Evolutionary conservation across 1,140 invertebrate species (phyloP), one percentile per base, ranked within the genome.

Genomic region (Ceratoteleas bidentatus): DNA sequence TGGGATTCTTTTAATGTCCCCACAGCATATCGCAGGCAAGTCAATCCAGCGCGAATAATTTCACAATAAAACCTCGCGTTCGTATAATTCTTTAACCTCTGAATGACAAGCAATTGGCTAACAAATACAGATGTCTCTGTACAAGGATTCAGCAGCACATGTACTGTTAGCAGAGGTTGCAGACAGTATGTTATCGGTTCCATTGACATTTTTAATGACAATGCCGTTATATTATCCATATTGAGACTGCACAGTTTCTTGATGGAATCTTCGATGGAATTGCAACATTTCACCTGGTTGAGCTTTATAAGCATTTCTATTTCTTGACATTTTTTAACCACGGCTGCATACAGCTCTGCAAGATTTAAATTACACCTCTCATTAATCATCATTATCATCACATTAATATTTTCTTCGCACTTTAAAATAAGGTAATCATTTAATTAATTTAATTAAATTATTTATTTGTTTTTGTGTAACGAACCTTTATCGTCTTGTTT

Each of bases 11-110:
- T 95, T 11, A 93, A 91, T 4, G 93, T 94, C 78, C 95, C 95
- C 56, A 95, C 94, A 0, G 94, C 94, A 89, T 97, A 95, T 84
- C 96, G 94, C 0, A 99, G 89, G n/a, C 96, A 97, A 77, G 98
- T 95, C 45, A 98, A 94, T 88, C 96, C 96, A 0, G 96, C 96
- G 81, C 97, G 92, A 58, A 98, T 95, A 10, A 98, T 93, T 93
- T 99, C 97, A 89, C 95, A 96, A 86, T 96, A 98, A 0, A 99
- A 87, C 73, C 95, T 92, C 4, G 94, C 92, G 61, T 94, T 92
- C 53, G 92, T 93, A 77, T 94, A 95, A 58, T 93, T 95, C 91
- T 98, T 97, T 0, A 98, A 92, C 70, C 95, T 94, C 88, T 98
- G 95, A 66, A 98, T 92, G 92, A 98, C 94, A 57, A 96, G 87